These are phyloP conservation scores for Drosophila sp. DNA, from an alignment of 1,140 invertebrate species.

Conservation along the genomic window DNA sequence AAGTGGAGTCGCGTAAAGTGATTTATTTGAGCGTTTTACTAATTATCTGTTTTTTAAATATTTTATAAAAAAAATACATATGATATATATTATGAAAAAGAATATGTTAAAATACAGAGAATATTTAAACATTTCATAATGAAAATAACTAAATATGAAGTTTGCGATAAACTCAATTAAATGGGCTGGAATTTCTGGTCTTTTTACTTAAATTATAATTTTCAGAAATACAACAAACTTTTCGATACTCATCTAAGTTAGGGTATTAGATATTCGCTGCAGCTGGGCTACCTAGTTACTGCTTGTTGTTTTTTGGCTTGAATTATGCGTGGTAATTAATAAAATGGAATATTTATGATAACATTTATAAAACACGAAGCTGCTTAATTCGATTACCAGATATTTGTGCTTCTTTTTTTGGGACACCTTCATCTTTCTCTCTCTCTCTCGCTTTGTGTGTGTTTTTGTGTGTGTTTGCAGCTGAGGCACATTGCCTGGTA, in stretches of 20 bases:
- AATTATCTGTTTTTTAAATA: no score
- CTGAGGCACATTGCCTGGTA: constrained; percentile 53
- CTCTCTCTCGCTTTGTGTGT: constrained; percentile 11
- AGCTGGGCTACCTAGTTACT: neutral
- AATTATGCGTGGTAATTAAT: constrained; percentile 82
- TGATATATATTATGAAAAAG: no score
- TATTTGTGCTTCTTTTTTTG: constrained; percentile 30
- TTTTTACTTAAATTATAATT: no score
- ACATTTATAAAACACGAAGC: constrained; percentile 83
- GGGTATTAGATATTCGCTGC: constrained; percentile 11
- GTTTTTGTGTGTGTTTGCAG: neutral
- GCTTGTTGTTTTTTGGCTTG: constrained; percentile 43
- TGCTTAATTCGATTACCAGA: constrained; percentile 81
- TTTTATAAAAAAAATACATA: no score
- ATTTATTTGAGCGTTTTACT: no score
- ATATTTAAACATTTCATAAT: no score
- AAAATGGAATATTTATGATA: constrained; percentile 84
- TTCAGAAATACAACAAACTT: neutral
- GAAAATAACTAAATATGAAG: no score
- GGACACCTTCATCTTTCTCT: neutral
- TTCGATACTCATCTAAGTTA: neutral
- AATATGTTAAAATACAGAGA: no score
- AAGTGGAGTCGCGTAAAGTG: no score
- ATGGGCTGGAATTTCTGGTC: no score
- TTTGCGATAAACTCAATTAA: no score